phyloP scores from a whole-genome alignment of 37 sponge, comb jelly and placozoan species.

The Halichondria panicea region DNA sequence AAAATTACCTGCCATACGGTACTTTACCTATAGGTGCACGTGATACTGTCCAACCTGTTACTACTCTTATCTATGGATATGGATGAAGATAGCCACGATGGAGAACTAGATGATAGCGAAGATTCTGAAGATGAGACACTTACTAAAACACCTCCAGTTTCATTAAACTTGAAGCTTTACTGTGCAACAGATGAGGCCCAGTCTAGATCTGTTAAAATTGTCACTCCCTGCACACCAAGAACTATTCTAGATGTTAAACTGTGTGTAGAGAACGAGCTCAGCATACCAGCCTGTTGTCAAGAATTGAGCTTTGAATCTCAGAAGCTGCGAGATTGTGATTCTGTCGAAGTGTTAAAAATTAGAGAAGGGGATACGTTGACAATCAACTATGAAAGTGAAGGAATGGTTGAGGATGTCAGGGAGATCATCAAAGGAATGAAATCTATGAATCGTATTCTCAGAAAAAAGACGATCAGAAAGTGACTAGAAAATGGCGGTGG shows the following conservation, averaged over 20 bases:
- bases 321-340: background rate
- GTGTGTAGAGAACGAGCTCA: constrained; percentile 15
- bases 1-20: no score
- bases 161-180: background rate
- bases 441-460: background rate
- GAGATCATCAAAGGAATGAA: constrained; percentile 1
- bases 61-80: no score
- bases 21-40: no score
- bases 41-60: no score
- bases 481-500: background rate
- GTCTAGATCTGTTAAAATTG: background rate
- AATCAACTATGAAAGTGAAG: constrained; percentile 20
- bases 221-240: background rate
- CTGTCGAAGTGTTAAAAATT: background rate
- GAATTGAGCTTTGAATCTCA: background rate
- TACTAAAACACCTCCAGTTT: background rate
- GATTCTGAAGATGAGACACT: background rate
- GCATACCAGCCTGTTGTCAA: constrained; percentile 26
- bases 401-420: constrained; percentile 4
- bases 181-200: background rate
- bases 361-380: constrained; percentile 16
- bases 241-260: constrained; percentile 21
- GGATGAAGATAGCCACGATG: background rate
- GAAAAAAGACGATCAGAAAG: no score
- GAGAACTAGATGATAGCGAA: background rate